A percentile compares a stretch with the other conserved stretches of the same genome.
Conservation (phyloP, 1,140 invertebrate genomes). For the Ceratosolen fusciceps region DNA sequence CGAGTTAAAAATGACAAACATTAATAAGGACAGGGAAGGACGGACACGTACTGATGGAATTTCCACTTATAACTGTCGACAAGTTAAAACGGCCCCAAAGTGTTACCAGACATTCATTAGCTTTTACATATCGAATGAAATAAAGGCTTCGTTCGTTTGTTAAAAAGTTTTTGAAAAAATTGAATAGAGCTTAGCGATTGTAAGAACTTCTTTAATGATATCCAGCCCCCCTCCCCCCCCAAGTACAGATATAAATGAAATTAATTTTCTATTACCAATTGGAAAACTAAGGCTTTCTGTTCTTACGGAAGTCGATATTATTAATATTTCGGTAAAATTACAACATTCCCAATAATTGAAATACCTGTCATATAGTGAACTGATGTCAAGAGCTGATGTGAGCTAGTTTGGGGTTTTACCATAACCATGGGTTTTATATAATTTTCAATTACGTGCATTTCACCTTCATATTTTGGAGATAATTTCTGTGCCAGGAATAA, state of each 20-base stretch:
- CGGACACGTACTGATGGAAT: neutral
- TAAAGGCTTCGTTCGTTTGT: neutral
- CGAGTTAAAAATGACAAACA: neutral
- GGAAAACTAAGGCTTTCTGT: too few species aligned
- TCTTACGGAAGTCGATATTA: too few species aligned
- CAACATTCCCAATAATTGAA: too few species aligned
- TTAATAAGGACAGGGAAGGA: neutral
- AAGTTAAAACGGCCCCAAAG: neutral
- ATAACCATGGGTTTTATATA: too few species aligned
- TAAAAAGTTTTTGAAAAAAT: neutral
- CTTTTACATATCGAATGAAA: neutral
- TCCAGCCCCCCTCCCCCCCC: too few species aligned
- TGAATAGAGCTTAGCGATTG: neutral
- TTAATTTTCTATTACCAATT: too few species aligned
- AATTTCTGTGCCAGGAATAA: neutral
- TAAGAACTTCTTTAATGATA: too few species aligned
- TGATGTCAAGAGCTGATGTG: too few species aligned
- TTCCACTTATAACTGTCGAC: neutral
- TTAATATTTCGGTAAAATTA: too few species aligned
- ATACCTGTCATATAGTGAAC: too few species aligned
- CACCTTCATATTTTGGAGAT: neutral
- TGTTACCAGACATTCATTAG: neutral
- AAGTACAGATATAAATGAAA: too few species aligned
- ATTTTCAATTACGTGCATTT: neutral
- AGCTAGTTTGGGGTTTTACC: too few species aligned